Base-by-base conservation (phyloP, 2,113 vertebrate genomes). In the Sebastes schlegelii region DNA sequence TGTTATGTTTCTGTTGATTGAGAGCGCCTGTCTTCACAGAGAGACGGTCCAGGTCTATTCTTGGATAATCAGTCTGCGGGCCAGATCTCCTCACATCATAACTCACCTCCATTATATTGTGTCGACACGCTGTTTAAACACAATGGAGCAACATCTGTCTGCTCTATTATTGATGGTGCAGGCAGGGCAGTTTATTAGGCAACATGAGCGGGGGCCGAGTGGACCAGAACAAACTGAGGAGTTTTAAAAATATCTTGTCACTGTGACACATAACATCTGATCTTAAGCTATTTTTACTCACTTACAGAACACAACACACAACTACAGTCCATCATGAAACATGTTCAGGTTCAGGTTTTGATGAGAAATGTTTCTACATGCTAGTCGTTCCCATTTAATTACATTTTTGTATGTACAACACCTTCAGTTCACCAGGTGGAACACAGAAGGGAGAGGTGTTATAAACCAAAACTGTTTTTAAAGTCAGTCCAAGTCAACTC, bases 31-130 rank as follows among this genome's bases (percentile, higher is more conserved):
- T 34, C 34, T 4, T 40, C 75, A 68, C 23, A 34, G 34, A n/a
- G 43, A 78, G 4, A 51, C 55, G 1, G 55, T n/a, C 68, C 60
- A 40, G 14, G 58, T 79, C 49, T 65, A 49, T 80, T 73, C 61
- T 40, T 21, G 21, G 67, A 63, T 64, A 10, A 72, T 79, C 49
- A 54, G 77, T 46, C 34, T 60, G 57, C 21, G 1, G 64, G 75
- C 54, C 65, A 40, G 42, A 68, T 40, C 65, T 45, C 26, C 40
- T n/a, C 68, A 46, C n/a, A 58, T 57, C 69, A 57, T 16, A 57
- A 65, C 51, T 80, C 79, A 42, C 52, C 26, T 67, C 45, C 43
- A 23, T 74, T 51, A 42, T 13, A 8, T 12, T 57, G 51, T 60
- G 79, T 49, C 23, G 12, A 66, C 61, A 49, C 43, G 9, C 68